phyloP scores from a whole-genome alignment of 2,888 invertebrate genomes.

The Cheilosia variabilis region DNA sequence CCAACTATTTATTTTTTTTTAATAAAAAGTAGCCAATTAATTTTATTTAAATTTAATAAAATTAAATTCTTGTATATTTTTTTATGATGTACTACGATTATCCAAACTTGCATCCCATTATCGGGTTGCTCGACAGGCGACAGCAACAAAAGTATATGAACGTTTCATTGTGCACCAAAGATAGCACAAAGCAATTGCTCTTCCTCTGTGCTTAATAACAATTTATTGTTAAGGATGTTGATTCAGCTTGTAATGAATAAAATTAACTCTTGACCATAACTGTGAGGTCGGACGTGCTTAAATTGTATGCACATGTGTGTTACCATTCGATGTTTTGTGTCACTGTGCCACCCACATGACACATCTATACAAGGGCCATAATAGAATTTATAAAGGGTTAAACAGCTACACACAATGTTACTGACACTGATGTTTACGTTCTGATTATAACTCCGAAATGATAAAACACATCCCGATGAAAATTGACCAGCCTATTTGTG shows the following conservation, averaged over 20 bases:
- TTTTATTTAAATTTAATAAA: background rate
- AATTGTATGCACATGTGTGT: conserved; percentile 38
- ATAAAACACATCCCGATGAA: conserved; percentile 51
- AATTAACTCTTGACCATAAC: conserved; percentile 58
- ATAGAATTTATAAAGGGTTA: conserved; percentile 49
- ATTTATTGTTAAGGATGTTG: conserved; percentile 44
- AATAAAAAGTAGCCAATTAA: no score
- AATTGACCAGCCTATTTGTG: conserved; percentile 49
- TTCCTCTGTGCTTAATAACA: background rate
- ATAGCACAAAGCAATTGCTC: background rate
- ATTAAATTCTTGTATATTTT: background rate
- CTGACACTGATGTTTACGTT: conserved; percentile 44
- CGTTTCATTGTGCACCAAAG: background rate
- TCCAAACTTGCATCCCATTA: background rate
- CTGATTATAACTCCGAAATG: conserved; percentile 37
- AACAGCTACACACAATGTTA: conserved; percentile 8
- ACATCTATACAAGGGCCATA: conserved; percentile 12
- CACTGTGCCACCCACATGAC: conserved; percentile 33
- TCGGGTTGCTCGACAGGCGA: background rate
- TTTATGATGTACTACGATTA: background rate
- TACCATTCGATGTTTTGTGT: conserved; percentile 38
- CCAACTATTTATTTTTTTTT: no score
- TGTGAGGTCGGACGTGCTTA: conserved; percentile 22
- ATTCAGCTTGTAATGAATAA: conserved; percentile 41
- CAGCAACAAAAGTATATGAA: background rate